Evolutionary conservation across 2,888 invertebrate species (phyloP).

Genomic region (Mesorhabditis sp.): DNA sequence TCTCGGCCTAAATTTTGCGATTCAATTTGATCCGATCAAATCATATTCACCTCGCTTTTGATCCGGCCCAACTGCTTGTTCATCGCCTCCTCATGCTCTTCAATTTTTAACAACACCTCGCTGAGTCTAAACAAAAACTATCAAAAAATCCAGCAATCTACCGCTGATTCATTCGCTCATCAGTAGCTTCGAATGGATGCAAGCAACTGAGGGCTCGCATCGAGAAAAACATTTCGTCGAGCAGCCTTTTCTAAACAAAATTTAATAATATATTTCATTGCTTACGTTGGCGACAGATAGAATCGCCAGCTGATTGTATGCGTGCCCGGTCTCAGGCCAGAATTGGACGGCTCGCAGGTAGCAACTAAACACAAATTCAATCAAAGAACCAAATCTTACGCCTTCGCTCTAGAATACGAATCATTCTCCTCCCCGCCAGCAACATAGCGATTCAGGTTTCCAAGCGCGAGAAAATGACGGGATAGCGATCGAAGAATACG

Average conservation of each 20-base stretch:
- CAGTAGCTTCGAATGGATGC: constrained; percentile 27
- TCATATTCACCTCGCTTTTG: neutral
- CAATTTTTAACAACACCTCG: neutral
- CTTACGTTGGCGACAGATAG: constrained; percentile 68
- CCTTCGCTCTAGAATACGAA: neutral
- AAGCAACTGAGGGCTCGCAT: constrained; percentile 24
- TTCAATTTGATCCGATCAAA: constrained; percentile 8
- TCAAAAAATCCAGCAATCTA: constrained; percentile 16
- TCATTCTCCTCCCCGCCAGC: neutral
- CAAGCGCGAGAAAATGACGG: neutral
- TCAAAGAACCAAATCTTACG: no score
- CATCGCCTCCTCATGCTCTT: neutral
- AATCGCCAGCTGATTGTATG: constrained; percentile 89
- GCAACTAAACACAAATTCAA: constrained; percentile 63
- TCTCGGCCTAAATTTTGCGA: neutral
- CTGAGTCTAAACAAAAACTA: no score
- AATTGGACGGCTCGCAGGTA: constrained; percentile 88
- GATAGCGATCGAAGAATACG: neutral
- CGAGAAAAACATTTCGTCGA: constrained; percentile 37
- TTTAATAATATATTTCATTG: constrained; percentile 3
- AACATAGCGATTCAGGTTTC: neutral
- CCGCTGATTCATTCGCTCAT: constrained; percentile 24
- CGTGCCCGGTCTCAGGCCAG: constrained; percentile 88
- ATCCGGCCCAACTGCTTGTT: neutral
- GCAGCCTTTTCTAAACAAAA: constrained; percentile 31